These are phyloP conservation scores for Tetrax tetrax DNA, from an alignment of 2,113 vertebrate species.

Conservation along the genomic window DNA sequence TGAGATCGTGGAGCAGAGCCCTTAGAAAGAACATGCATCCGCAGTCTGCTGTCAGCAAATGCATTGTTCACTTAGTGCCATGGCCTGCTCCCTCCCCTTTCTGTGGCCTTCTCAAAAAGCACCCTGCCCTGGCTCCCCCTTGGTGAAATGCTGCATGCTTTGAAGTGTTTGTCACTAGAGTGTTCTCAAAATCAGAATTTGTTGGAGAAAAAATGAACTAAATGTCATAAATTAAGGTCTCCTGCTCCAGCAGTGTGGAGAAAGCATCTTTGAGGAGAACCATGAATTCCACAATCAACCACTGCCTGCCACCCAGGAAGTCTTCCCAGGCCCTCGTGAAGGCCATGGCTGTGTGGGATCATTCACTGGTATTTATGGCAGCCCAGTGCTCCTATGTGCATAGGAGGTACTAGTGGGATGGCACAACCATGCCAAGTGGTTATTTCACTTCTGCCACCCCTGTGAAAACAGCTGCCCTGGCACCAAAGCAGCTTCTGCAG, in stretches of 20 bases:
- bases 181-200: neutral
- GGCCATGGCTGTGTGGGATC: neutral
- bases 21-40: neutral
- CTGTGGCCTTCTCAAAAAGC: neutral
- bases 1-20: neutral
- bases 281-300: neutral
- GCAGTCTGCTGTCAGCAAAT: neutral
- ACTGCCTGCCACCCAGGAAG: neutral
- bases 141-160: rapidly evolving
- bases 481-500: neutral
- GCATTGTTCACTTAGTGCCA: rapidly evolving
- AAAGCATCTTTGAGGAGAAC: neutral
- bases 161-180: neutral
- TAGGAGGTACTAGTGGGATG: neutral
- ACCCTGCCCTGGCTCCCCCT: neutral
- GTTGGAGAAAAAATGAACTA: neutral
- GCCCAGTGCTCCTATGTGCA: neutral
- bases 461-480: neutral
- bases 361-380: neutral
- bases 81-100: neutral
- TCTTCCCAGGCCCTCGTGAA: neutral
- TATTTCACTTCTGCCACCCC: neutral
- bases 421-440: neutral
- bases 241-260: neutral
- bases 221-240: neutral